Conservation (phyloP, 2,113 vertebrate genomes). For the Capreolus pygargus region DNA sequence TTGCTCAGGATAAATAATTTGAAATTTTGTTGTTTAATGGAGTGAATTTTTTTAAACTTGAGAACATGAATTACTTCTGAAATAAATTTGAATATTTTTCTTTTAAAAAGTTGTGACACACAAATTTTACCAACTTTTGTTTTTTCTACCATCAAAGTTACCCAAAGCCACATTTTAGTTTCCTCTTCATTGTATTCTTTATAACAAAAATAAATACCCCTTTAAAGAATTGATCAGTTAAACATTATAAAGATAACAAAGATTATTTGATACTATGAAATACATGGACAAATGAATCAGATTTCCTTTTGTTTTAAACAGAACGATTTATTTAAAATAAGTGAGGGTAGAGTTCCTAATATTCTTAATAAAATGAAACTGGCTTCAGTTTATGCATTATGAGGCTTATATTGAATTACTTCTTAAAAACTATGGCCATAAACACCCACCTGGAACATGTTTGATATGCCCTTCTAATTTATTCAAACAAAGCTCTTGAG, state of each 20-base stretch:
- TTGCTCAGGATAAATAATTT: slow-evolving; percentile 7
- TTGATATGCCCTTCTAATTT: not conserved
- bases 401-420: slow-evolving; percentile 8
- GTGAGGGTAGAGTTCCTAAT: not conserved
- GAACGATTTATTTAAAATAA: not conserved
- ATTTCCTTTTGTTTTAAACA: not conserved
- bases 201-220: not conserved
- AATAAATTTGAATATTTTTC: not conserved
- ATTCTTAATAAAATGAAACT: not conserved
- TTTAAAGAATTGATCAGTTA: not conserved
- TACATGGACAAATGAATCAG: not conserved
- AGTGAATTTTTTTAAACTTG: not conserved
- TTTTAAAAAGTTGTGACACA: not conserved
- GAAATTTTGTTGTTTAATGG: not conserved
- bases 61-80: not conserved
- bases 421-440: not conserved
- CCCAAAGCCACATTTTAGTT: not conserved
- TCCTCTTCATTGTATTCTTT: not conserved
- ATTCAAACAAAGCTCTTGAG: not conserved
- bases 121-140: not conserved
- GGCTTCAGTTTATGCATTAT: not conserved
- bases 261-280: not conserved
- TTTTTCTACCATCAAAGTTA: not conserved
- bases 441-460: not conserved
- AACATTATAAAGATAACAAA: not conserved